These are phyloP conservation scores for Malaclemys terrapin DNA, from an alignment of 2,113 vertebrate genomes.

Conservation along the genomic window DNA sequence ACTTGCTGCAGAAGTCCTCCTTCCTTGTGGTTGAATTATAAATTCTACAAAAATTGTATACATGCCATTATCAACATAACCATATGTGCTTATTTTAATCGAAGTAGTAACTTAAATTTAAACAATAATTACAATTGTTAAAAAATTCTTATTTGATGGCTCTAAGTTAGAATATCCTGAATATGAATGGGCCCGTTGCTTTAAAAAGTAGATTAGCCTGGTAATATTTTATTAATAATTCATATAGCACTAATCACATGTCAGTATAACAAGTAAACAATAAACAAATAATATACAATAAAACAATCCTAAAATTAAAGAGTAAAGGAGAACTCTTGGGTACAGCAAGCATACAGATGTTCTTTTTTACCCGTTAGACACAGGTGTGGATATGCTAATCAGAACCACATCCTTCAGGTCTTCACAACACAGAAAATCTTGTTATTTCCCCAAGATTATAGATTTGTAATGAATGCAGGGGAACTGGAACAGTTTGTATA, in stretches of 20 bases:
- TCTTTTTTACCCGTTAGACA: not conserved
- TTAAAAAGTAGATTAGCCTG: not conserved
- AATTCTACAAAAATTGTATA: too few relatives aligned
- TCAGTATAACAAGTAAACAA: not conserved
- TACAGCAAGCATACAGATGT: not conserved
- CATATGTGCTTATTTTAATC: not conserved
- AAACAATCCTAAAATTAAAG: not conserved
- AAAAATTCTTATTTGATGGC: not conserved
- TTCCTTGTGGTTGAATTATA: not conserved
- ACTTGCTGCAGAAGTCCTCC: too few relatives aligned
- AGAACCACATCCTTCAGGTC: too few relatives aligned
- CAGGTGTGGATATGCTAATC: not conserved
- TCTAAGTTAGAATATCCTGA: not conserved
- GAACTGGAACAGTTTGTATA: too few relatives aligned
- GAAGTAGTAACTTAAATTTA: not conserved
- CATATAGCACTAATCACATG: not conserved
- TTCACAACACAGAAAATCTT: too few relatives aligned
- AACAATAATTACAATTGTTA: not conserved
- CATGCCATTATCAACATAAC: not conserved
- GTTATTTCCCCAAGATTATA: too few relatives aligned
- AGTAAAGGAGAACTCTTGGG: not conserved
- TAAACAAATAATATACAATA: not conserved
- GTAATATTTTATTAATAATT: slow-evolving; percentile 3
- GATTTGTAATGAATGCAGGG: too few relatives aligned
- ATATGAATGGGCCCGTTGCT: not conserved